phyloP scores from a whole-genome alignment of 2,113 vertebrate species.

The Lipophrys pholis region DNA sequence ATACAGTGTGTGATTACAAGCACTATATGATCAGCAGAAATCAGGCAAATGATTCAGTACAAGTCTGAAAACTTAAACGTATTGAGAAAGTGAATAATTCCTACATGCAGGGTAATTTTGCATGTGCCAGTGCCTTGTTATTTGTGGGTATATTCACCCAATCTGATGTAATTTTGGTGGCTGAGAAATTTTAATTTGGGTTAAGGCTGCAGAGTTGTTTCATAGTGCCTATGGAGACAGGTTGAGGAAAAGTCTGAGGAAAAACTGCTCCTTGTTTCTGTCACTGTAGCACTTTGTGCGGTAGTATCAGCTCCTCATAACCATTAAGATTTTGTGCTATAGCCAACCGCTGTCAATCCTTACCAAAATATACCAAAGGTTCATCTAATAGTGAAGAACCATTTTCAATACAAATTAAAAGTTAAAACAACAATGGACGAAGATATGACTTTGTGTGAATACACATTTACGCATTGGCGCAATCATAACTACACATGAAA shows the following conservation, averaged over 20 bases:
- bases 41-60: conserved; percentile 57
- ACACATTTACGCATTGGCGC: conserved; percentile 7
- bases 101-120: conserved; percentile 36
- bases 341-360: conserved; percentile 11
- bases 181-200: conserved; percentile 37
- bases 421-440: too few relatives aligned
- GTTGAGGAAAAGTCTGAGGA: conserved; percentile 27
- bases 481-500: conserved; percentile 20
- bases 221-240: conserved; percentile 16
- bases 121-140: conserved; percentile 40
- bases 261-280: conserved; percentile 37
- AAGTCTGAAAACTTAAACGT: conserved; percentile 43
- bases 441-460: neutral
- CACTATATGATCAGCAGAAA: conserved; percentile 54
- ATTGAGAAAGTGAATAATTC: conserved; percentile 52
- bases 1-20: conserved; percentile 59
- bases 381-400: neutral
- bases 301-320: conserved; percentile 17
- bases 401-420: too few relatives aligned
- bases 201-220: conserved; percentile 16
- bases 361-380: conserved; percentile 1
- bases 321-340: conserved; percentile 34
- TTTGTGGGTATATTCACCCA: conserved; percentile 22
- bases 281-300: conserved; percentile 30
- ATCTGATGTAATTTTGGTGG: conserved; percentile 13